phyloP scores from a whole-genome alignment of 2,113 vertebrate genomes.

The Tachysurus vachellii region DNA sequence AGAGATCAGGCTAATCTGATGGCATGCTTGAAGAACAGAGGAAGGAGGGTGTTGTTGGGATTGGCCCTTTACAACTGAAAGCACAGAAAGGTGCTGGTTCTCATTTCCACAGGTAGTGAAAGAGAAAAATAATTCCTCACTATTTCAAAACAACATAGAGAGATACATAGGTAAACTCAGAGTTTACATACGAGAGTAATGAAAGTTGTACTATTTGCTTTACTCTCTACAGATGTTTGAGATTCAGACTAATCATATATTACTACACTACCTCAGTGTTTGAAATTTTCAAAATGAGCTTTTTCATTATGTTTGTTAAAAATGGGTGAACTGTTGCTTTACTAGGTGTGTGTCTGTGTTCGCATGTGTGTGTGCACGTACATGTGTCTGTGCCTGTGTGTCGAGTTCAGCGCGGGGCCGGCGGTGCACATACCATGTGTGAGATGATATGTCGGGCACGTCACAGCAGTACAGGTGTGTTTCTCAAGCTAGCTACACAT shows the following conservation, averaged over 20 bases:
- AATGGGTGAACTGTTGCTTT: background rate
- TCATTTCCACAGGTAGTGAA: constrained; percentile 58
- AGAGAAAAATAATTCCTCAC: constrained; percentile 47
- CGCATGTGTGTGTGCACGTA: background rate
- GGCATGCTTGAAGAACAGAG: constrained; percentile 74
- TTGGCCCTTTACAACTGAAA: constrained; percentile 58
- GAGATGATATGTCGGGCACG: constrained; percentile 57
- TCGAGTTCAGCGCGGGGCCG: constrained; percentile 24
- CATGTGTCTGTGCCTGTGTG: constrained; percentile 14
- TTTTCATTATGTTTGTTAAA: background rate
- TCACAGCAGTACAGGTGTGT: constrained; percentile 49
- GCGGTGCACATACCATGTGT: constrained; percentile 58
- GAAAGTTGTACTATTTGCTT: background rate
- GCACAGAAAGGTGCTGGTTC: constrained; percentile 65
- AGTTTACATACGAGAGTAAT: background rate
- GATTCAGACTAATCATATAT: background rate
- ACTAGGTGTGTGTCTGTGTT: background rate
- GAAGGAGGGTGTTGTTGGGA: constrained; percentile 45
- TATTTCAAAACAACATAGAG: background rate
- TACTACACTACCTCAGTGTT: background rate
- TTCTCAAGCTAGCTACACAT: constrained; percentile 67
- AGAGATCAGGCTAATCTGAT: constrained; percentile 87
- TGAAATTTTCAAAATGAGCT: background rate
- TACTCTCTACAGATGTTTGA: background rate
- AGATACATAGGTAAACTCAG: background rate